These are phyloP conservation scores for Megamerina dolium DNA, from an alignment of 2,888 invertebrate genomes.

Conservation along the genomic window DNA sequence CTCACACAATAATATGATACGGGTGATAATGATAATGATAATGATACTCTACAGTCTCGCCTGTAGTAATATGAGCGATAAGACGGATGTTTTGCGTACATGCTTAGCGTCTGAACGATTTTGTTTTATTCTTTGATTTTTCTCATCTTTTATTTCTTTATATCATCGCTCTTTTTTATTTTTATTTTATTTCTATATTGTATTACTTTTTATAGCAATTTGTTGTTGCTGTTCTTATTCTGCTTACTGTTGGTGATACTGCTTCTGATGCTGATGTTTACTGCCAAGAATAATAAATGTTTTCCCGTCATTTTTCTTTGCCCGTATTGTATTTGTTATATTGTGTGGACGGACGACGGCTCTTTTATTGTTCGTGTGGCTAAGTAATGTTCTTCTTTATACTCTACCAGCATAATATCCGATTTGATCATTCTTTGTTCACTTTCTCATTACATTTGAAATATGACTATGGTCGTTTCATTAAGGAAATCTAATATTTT, in stretches of 20 bases:
- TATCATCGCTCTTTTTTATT: background rate
- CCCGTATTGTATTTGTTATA: slow-evolving; percentile 24
- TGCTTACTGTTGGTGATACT: no score
- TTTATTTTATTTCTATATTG: slow-evolving; percentile 4
- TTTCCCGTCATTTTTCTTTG: slow-evolving; percentile 30
- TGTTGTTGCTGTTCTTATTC: background rate
- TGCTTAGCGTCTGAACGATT: no score
- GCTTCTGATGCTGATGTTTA: no score
- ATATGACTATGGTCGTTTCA: slow-evolving; percentile 1
- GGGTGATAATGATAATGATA: slow-evolving; percentile 8
- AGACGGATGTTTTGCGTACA: no score
- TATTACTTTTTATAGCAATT: slow-evolving; percentile 12
- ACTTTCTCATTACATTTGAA: background rate
- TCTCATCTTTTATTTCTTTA: slow-evolving; percentile 2
- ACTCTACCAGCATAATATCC: background rate
- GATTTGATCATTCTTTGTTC: background rate
- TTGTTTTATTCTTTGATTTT: background rate
- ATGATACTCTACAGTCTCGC: slow-evolving; percentile 11
- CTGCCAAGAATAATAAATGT: slow-evolving; percentile 42
- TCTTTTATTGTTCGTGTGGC: no score
- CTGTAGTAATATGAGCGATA: slow-evolving; percentile 8
- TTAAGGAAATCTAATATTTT: background rate
- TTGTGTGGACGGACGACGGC: no score
- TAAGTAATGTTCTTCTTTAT: background rate
- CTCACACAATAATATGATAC: no score